A percentile compares a stretch with the other conserved stretches of the same genome.
phyloP scores from a whole-genome alignment of 2,113 vertebrate genomes.

The Eonycteris spelaea region DNA sequence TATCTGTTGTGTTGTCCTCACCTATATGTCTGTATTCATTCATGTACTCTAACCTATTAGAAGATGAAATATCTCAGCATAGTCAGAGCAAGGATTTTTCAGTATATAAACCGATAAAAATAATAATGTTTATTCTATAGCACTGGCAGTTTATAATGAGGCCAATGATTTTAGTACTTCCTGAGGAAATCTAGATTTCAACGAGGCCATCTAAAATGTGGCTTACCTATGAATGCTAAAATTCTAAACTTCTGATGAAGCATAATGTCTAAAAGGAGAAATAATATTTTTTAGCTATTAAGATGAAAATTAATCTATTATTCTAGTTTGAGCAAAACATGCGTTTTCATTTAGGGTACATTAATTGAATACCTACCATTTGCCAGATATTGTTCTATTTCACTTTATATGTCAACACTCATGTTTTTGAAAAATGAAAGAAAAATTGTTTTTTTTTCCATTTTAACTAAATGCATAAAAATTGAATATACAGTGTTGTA shows the following conservation, averaged over 20 bases:
- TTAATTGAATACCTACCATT: constrained; percentile 36
- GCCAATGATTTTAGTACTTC: constrained; percentile 59
- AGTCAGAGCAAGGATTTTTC: background rate
- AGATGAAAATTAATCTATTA: constrained; percentile 69
- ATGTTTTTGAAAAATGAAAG: constrained; percentile 1
- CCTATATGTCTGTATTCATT: background rate
- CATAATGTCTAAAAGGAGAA: constrained; percentile 2
- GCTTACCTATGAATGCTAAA: constrained; percentile 37
- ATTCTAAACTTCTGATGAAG: constrained; percentile 58
- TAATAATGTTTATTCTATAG: background rate
- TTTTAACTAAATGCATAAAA: constrained; percentile 29
- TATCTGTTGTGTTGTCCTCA: background rate
- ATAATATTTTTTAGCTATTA: constrained; percentile 62
- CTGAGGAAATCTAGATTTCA: constrained; percentile 60
- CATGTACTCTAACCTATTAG: background rate
- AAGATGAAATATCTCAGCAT: background rate
- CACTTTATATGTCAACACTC: background rate
- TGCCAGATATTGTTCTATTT: background rate
- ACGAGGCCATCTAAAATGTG: constrained; percentile 53
- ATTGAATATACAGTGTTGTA: background rate
- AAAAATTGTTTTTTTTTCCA: background rate
- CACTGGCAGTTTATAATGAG: constrained; percentile 38
- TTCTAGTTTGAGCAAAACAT: constrained; percentile 62
- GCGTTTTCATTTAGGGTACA: constrained; percentile 27
- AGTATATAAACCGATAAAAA: constrained; percentile 27